A percentile compares a stretch with the other conserved stretches of the same genome.
Conservation (phyloP, 2,113 vertebrate genomes). For the Ciconia boyciana region DNA sequence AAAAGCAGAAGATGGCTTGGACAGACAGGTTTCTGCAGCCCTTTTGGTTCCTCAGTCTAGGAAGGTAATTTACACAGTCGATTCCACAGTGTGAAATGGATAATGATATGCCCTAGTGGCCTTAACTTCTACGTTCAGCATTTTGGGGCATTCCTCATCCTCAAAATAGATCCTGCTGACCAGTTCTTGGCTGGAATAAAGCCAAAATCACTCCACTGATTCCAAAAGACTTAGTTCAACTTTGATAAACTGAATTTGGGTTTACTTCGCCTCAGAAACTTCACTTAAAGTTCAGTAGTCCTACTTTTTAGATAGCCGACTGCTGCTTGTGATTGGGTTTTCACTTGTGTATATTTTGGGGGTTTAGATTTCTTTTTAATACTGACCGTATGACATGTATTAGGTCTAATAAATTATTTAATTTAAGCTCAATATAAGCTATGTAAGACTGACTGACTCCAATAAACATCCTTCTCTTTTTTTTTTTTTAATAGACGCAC, state of each 20-base stretch:
- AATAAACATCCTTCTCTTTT: neutral
- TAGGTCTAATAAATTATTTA: neutral
- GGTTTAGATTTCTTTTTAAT: neutral
- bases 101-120: neutral
- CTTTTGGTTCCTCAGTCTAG: neutral
- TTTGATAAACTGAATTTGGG: neutral
- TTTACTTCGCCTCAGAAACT: neutral
- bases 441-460: neutral
- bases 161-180: neutral
- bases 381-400: neutral
- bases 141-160: neutral
- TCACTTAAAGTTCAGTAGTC: neutral
- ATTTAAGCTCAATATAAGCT: neutral
- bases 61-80: neutral
- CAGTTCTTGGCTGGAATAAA: neutral
- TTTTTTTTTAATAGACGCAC: neutral
- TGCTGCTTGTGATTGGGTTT: neutral
- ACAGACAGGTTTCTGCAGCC: neutral
- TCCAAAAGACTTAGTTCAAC: neutral
- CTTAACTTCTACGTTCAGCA: neutral
- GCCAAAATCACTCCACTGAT: neutral
- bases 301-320: neutral
- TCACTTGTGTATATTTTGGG: neutral
- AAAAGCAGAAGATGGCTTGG: slow-evolving; percentile 1
- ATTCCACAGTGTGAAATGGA: neutral